Evolutionary conservation across 2,888 invertebrate species (phyloP).

Genomic region (Tetramorium bicarinatum): DNA sequence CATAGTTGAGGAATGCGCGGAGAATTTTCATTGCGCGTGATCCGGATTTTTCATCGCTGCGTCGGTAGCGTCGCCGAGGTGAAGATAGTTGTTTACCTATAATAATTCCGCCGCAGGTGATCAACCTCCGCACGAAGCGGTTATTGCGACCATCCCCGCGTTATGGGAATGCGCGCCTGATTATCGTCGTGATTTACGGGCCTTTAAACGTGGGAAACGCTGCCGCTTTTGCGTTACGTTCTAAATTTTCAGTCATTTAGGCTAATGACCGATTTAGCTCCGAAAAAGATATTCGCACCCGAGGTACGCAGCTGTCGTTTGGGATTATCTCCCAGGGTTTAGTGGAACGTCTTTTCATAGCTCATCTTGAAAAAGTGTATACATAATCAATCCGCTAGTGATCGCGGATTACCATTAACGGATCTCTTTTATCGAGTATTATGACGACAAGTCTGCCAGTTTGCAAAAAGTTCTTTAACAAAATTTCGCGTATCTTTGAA

Average conservation of each 20-base stretch:
- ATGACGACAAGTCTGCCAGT: neutral
- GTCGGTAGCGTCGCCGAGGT: conserved; percentile 31
- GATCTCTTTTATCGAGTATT: neutral
- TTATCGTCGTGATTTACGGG: conserved; percentile 45
- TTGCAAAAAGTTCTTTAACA: neutral
- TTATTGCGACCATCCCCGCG: conserved; percentile 31
- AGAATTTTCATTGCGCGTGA: conserved; percentile 50
- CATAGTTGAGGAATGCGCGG: conserved; percentile 26
- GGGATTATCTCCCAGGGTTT: neutral
- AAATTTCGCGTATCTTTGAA: neutral
- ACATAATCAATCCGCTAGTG: neutral
- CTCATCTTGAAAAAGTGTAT: conserved; percentile 15
- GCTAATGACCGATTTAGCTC: conserved; percentile 24
- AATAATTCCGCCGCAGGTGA: conserved; percentile 37
- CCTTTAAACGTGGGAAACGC: conserved; percentile 50
- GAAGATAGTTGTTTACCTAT: conserved; percentile 50
- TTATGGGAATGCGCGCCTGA: conserved; percentile 37
- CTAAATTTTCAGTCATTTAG: conserved; percentile 42
- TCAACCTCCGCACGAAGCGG: conserved; percentile 13
- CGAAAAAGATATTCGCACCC: conserved; percentile 18
- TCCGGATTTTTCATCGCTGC: conserved; percentile 31
- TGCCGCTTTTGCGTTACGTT: conserved; percentile 19
- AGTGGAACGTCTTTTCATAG: neutral
- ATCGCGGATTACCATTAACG: neutral
- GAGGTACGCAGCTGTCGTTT: neutral